Conservation (phyloP, 2,113 vertebrate genomes). For the Gasterosteus nipponicus region DNA sequence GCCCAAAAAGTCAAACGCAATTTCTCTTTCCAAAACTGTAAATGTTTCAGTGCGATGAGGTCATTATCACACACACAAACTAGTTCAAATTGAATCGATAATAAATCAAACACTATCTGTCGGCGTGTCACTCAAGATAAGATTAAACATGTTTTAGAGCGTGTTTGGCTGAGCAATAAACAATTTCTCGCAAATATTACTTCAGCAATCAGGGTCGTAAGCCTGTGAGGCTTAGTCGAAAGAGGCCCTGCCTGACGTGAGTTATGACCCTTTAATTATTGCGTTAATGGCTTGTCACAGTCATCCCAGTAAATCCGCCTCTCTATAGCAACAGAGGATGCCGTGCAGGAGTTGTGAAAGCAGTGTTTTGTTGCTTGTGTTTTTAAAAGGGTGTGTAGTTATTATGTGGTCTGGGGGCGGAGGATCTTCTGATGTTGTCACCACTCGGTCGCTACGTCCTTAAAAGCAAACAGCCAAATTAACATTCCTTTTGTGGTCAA, state of each 20-base stretch:
- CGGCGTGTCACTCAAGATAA: background rate
- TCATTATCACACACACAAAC: background rate
- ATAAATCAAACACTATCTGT: background rate
- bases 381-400: conserved; percentile 44
- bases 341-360: conserved; percentile 37
- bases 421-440: conserved; percentile 49
- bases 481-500: conserved; percentile 23
- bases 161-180: background rate
- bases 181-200: conserved; percentile 31
- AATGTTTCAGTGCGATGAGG: background rate
- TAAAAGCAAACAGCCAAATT: conserved; percentile 54
- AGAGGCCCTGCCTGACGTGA: conserved; percentile 51
- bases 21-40: background rate
- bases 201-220: conserved; percentile 26
- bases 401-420: conserved; percentile 24
- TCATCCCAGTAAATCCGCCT: conserved; percentile 68
- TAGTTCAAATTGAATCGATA: background rate
- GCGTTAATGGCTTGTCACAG: conserved; percentile 61
- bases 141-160: background rate
- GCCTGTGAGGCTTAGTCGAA: conserved; percentile 52
- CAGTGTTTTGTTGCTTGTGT: conserved; percentile 63
- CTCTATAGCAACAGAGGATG: conserved; percentile 43
- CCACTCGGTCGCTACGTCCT: conserved; percentile 3
- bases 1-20: background rate
- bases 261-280: conserved; percentile 65